Percentiles rank a stretch among this genome's conserved stretches.
These are phyloP conservation scores for Tichodroma muraria DNA, from an alignment of 2,113 vertebrate species.

Conservation along the genomic window DNA sequence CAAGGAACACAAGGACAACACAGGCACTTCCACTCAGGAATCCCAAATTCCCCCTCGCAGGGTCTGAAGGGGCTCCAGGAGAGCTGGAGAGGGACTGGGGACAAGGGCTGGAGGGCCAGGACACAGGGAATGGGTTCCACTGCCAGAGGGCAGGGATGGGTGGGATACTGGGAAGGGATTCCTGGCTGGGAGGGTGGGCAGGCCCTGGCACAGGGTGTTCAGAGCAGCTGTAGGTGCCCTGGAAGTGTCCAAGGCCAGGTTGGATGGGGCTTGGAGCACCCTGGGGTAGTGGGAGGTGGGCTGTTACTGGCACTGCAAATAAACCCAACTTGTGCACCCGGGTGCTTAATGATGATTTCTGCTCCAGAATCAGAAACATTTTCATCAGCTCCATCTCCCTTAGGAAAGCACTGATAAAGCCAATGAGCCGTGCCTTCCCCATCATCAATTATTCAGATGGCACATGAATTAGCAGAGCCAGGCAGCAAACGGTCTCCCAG, in stretches of 20 bases:
- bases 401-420: not conserved
- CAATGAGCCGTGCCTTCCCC: rapidly evolving
- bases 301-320: not conserved
- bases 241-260: not conserved
- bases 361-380: not conserved
- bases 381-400: not conserved
- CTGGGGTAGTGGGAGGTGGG: not conserved
- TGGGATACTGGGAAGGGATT: not conserved
- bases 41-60: not conserved
- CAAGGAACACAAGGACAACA: not conserved
- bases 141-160: not conserved
- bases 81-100: not conserved
- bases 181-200: not conserved
- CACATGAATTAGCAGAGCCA: not conserved
- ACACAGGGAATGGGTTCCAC: not conserved
- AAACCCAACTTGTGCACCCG: rapidly evolving
- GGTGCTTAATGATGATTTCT: not conserved
- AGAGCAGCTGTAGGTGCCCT: too few relatives aligned
- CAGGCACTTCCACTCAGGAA: not conserved
- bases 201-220: not conserved
- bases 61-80: not conserved
- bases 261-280: not conserved
- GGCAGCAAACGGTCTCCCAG: not conserved
- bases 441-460: not conserved
- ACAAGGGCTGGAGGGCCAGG: not conserved